A percentile compares a stretch with the other conserved stretches of the same genome.
phyloP scores from a whole-genome alignment of 2,113 vertebrate genomes.

The Columba janthina region DNA sequence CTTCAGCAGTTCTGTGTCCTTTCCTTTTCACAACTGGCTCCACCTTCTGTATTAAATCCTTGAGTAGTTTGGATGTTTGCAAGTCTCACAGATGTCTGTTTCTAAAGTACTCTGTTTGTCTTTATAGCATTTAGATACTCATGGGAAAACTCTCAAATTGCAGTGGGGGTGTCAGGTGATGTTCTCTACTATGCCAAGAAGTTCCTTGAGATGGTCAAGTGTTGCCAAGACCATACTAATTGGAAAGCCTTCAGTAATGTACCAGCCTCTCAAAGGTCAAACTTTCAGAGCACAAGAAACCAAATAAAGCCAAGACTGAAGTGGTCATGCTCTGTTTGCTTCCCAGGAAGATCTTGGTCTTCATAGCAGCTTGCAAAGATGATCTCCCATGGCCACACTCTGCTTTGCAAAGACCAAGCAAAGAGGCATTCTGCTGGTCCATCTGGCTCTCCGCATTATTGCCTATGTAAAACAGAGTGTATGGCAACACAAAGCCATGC shows the following conservation, averaged over 20 bases:
- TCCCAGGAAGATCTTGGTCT: neutral
- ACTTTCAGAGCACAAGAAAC: neutral
- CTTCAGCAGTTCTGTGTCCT: neutral
- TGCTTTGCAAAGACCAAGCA: neutral
- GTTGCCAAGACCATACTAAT: neutral
- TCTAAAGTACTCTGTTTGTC: neutral
- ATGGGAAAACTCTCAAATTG: neutral
- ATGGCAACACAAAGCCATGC: neutral
- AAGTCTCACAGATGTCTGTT: neutral
- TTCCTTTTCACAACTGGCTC: neutral
- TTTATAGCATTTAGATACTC: neutral
- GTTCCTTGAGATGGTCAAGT: neutral
- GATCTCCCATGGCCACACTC: neutral
- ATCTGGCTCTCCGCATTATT: neutral
- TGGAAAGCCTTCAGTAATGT: neutral
- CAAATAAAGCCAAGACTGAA: neutral
- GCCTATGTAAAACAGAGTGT: neutral
- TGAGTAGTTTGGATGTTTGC: neutral
- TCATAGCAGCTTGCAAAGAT: neutral
- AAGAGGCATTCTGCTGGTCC: neutral
- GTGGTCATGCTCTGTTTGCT: neutral
- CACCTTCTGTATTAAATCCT: neutral
- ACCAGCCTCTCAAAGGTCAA: neutral
- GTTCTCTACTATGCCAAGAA: neutral
- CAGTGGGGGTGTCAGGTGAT: neutral